A percentile compares a stretch with the other conserved stretches of the same genome.
These are phyloP conservation scores for Lepus townsendii DNA, from an alignment of 2,797 vertebrate species.

Conservation along the genomic window DNA sequence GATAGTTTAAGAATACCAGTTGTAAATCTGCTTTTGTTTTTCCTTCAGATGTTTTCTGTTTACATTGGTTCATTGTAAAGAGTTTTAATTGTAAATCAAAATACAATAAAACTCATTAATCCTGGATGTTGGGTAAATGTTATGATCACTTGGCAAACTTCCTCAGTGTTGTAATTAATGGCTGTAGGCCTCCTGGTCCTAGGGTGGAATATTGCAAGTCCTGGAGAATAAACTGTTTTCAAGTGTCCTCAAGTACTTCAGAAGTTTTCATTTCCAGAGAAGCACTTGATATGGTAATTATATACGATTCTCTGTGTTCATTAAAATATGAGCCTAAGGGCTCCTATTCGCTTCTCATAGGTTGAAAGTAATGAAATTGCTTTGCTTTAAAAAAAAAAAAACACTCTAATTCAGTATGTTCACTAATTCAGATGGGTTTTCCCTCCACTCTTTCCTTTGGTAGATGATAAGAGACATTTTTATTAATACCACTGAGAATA, in stretches of 20 bases:
- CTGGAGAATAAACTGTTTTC: conserved; percentile 52
- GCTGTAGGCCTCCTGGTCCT: background rate
- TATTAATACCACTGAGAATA: conserved; percentile 6
- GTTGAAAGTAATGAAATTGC: conserved; percentile 73
- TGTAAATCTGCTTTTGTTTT: conserved; percentile 51
- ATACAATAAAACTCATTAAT: background rate
- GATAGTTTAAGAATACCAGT: background rate
- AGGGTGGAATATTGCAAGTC: conserved; percentile 26
- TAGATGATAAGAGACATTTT: conserved; percentile 47
- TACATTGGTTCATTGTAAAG: background rate
- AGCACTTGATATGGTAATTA: conserved; percentile 75
- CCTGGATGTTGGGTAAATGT: conserved; percentile 4
- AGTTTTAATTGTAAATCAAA: background rate
- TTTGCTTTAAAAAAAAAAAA: conserved; percentile 62
- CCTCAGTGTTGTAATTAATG: background rate
- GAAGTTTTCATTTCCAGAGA: conserved; percentile 54
- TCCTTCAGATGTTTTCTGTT: conserved; percentile 47
- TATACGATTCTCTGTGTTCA: conserved; percentile 69
- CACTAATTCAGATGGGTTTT: conserved; percentile 62
- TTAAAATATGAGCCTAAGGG: conserved; percentile 75
- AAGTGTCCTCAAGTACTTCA: conserved; percentile 51
- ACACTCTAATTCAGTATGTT: conserved; percentile 55
- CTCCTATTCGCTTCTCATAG: conserved; percentile 71
- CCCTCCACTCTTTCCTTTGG: background rate
- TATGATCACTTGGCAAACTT: conserved; percentile 21